These are phyloP conservation scores for Aptenodytes patagonicus DNA, from an alignment of 2,113 vertebrate species.

Conservation along the genomic window DNA sequence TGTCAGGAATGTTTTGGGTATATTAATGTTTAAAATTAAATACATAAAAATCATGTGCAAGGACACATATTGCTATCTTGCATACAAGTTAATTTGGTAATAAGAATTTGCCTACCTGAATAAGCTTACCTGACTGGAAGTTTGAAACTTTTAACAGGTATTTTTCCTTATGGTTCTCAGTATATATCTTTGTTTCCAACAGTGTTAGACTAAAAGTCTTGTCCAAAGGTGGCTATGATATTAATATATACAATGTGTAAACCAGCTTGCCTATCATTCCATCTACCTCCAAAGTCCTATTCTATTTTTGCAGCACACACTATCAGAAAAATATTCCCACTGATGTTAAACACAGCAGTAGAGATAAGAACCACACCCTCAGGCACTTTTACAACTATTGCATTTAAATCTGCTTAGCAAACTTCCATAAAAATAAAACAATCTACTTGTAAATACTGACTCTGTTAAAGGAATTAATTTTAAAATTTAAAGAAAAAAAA, in stretches of 20 bases:
- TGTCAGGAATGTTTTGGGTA: neutral
- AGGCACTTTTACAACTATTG: neutral
- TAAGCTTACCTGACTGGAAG: neutral
- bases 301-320: neutral
- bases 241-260: neutral
- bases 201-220: neutral
- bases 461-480: neutral
- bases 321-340: neutral
- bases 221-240: neutral
- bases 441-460: neutral
- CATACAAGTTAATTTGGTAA: neutral
- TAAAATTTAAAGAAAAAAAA: neutral
- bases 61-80: neutral
- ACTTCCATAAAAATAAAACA: neutral
- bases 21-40: neutral
- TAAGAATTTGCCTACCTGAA: neutral
- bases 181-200: neutral
- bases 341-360: neutral
- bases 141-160: neutral
- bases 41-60: neutral
- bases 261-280: neutral
- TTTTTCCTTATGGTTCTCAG: neutral
- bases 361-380: neutral
- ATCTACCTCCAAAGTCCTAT: neutral
- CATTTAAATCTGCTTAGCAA: neutral